Evolutionary conservation across 2,888 invertebrate species (phyloP), one percentile per base, ranked within the genome.

Genomic region (Acleris emargana): DNA sequence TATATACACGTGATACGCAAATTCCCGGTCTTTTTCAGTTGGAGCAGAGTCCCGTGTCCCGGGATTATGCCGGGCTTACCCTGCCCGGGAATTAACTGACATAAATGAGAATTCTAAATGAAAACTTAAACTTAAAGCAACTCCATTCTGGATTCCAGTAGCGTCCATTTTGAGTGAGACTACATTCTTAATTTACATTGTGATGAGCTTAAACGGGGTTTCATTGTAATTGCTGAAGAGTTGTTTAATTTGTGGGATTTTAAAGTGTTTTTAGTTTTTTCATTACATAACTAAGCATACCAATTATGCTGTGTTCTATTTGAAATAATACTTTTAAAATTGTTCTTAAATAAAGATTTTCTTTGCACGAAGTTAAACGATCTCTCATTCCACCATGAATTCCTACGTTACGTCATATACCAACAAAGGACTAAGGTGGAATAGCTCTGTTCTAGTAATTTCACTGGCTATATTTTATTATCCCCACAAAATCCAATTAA

Each of bases 101-200:
- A 50, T 59, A 58, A 64, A 59, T 54, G 54, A 63, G 58, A 63
- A 63, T 64, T 59, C 59, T 64, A 59, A 64, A 59, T 59, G 54
- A 59, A 63, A 64, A 64, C 59, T 64, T 64, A 54, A 59, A 59
- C 53, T 59, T 50, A 50, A 47, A 63, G 52, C 58, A 63, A 64
- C 53, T 47, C 58, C 38, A 54, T 47, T 38, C 58, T 47, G 28
- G 22, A 50, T 17, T 38, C 42, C 59, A 25, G 47, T 5, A 5
- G 43, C 53, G 62, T 42, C 47, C 42, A 38, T 64, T 64, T 61
- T 64, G 25, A 52, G 58, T 52, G 58, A 17, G 54, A 42, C 45
- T 45, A 45, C 58, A 45, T 45, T 59, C 64, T 59, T 42, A 28
- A 64, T 59, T 59, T 50, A 54, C 49, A 59, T 64, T 59, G 42